Conservation (phyloP, 1,140 invertebrate genomes). For the Anastrepha ludens region DNA sequence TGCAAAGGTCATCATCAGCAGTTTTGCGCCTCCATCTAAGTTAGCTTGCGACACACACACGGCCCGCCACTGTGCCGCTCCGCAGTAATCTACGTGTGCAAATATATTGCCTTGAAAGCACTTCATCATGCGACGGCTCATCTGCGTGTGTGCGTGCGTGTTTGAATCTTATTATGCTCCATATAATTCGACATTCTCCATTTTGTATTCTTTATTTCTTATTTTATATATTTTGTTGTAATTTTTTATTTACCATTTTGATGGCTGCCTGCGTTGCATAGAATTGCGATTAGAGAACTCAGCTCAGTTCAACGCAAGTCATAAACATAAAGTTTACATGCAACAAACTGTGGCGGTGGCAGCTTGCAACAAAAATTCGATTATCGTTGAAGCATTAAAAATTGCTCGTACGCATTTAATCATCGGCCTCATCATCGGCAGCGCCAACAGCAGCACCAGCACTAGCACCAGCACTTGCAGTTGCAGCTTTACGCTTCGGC, state of each 20-base stretch:
- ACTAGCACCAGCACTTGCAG: not conserved
- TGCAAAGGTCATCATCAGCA: slow-evolving; percentile 37
- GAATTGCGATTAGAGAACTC: slow-evolving; percentile 54
- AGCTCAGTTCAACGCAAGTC: slow-evolving; percentile 16
- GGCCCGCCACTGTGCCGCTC: not conserved
- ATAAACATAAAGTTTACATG: slow-evolving; percentile 58
- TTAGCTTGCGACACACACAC: not conserved
- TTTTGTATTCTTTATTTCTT: slow-evolving; percentile 57
- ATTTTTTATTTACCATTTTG: slow-evolving; percentile 56
- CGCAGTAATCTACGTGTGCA: not conserved
- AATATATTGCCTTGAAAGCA: not conserved
- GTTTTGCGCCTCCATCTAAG: slow-evolving; percentile 7
- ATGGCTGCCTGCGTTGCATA: slow-evolving; percentile 56
- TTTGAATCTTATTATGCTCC: slow-evolving; percentile 50
- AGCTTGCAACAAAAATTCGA: slow-evolving; percentile 50
- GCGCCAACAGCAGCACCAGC: not conserved
- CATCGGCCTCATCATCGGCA: slow-evolving; percentile 10
- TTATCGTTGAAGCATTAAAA: slow-evolving; percentile 51
- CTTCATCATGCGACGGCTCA: slow-evolving; percentile 41
- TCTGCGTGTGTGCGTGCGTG: slow-evolving; percentile 8
- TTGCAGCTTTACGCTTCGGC: not conserved
- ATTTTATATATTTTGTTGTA: slow-evolving; percentile 55
- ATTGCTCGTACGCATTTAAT: slow-evolving; percentile 45
- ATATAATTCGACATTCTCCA: slow-evolving; percentile 55
- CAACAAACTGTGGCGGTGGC: slow-evolving; percentile 10